These are phyloP conservation scores for Dioctria rufipes DNA, from an alignment of 2,888 invertebrate genomes.

Conservation along the genomic window DNA sequence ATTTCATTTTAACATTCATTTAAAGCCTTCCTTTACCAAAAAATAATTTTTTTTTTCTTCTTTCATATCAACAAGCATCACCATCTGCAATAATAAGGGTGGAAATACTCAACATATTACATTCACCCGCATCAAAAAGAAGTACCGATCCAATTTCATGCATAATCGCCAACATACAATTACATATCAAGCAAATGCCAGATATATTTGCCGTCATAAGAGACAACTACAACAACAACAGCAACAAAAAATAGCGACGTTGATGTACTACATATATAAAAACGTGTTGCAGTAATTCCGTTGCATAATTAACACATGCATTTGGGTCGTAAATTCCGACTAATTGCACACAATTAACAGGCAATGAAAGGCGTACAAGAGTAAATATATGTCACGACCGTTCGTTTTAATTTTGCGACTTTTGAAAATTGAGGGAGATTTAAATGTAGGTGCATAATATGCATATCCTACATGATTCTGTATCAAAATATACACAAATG, in stretches of 20 bases:
- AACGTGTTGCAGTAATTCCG: conserved; percentile 36
- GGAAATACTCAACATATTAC: neutral
- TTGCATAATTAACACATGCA: conserved; percentile 46
- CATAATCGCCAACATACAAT: conserved; percentile 44
- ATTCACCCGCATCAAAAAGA: neutral
- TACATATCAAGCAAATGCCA: neutral
- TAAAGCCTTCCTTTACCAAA: neutral
- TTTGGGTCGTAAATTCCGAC: conserved; percentile 34
- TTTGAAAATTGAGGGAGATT: neutral
- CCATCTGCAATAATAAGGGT: neutral
- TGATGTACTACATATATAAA: neutral
- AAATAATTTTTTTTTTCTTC: neutral
- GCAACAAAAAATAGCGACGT: neutral
- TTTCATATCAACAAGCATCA: neutral
- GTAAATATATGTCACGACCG: conserved; percentile 23
- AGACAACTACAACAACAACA: conserved; percentile 2
- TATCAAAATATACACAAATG: no score
- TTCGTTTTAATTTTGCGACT: neutral
- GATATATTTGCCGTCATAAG: neutral
- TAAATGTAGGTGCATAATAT: no score
- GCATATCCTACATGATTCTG: no score
- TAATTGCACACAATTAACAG: conserved; percentile 42
- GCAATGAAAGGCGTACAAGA: conserved; percentile 24
- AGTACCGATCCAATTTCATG: conserved; percentile 30
- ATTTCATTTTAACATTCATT: no score